These are phyloP conservation scores for Chaetodon trifasciatus DNA, from an alignment of 2,797 vertebrate genomes.

Conservation along the genomic window DNA sequence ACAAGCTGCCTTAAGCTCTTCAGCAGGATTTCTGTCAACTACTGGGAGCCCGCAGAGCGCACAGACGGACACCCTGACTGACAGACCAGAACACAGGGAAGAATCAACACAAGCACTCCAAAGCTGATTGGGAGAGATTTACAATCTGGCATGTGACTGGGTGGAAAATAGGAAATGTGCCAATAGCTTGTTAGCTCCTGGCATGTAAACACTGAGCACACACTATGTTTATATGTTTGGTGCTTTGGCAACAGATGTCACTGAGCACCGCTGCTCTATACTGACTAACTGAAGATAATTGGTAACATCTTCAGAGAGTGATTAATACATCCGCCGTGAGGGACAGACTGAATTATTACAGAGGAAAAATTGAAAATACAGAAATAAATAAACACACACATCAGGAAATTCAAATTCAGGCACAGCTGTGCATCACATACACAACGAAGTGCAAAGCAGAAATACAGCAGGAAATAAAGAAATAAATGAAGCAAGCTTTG, in stretches of 20 bases:
- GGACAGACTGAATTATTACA: neutral
- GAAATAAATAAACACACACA: too few species aligned
- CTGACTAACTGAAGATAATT: conserved; percentile 65
- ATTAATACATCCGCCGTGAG: conserved; percentile 47
- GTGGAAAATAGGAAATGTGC: conserved; percentile 73
- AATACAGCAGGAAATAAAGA: neutral
- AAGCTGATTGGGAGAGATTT: conserved; percentile 78
- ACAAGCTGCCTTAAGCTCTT: conserved; percentile 79
- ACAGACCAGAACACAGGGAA: conserved; percentile 60
- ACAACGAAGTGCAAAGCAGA: neutral
- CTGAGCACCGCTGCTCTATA: conserved; percentile 44
- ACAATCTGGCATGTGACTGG: conserved; percentile 75
- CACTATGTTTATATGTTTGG: conserved; percentile 74
- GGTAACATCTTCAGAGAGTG: conserved; percentile 57
- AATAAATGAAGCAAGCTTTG: conserved; percentile 26
- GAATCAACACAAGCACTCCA: conserved; percentile 68
- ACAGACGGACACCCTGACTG: conserved; percentile 69
- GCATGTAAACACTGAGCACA: conserved; percentile 66
- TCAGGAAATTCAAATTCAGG: too few species aligned
- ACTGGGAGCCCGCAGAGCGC: conserved; percentile 52
- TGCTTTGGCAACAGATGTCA: conserved; percentile 77
- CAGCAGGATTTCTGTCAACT: conserved; percentile 77
- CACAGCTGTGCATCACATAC: too few species aligned
- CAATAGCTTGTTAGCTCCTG: conserved; percentile 80
- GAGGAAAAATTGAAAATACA: neutral